Evolutionary conservation across 2,113 vertebrate genomes (phyloP), one percentile per base, ranked within the genome.

Genomic region (Bagarius yarrelli): DNA sequence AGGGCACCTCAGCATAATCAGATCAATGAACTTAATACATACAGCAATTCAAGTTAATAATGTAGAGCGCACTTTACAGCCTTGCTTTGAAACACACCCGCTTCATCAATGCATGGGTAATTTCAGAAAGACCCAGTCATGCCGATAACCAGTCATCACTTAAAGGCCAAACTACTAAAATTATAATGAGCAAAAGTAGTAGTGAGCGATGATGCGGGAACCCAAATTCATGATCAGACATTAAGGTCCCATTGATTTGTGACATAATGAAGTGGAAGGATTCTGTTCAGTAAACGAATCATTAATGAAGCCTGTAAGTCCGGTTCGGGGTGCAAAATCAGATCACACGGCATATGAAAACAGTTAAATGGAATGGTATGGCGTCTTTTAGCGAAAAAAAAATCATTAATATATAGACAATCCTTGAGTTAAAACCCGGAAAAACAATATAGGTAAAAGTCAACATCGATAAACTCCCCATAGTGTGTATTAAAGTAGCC

Each of bases 111-210:
- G 19, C 56, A 53, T 2, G 63, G 44, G 30, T 61, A 40, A 83
- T 73, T 83, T 72, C 67, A 71, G 15, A 52, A 47, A 57, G 50
- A 27, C 25, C 15, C 36, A 21, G 63, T 52, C 75, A 36, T 47
- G 81, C 76, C 76, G 73, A 73, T 57, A 66, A 30, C n/a, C 59
- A 47, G 19, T 21, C 32, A 44, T 74, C 75, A 57, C 52, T 55
- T 78, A 27, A 47, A 59, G 36, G 13, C 53, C 34, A 32, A 56
- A 47, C 47, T 57, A 71, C 52, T 72, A 27, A 83, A 83, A 83
- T 79, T 78, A 82, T 78, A 66, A 79, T 50, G 59, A 47, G 21
- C n/a, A 84, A 71, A 64, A 64, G 64, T 13, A 75, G 27, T 47
- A 40, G 9, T 59, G 77, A 34, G 36, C 25, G 60, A 67, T 75